A percentile compares a stretch with the other conserved stretches of the same genome.
These are phyloP conservation scores for Drosophila bifasciata DNA, from an alignment of 1,140 invertebrate genomes.

Conservation along the genomic window DNA sequence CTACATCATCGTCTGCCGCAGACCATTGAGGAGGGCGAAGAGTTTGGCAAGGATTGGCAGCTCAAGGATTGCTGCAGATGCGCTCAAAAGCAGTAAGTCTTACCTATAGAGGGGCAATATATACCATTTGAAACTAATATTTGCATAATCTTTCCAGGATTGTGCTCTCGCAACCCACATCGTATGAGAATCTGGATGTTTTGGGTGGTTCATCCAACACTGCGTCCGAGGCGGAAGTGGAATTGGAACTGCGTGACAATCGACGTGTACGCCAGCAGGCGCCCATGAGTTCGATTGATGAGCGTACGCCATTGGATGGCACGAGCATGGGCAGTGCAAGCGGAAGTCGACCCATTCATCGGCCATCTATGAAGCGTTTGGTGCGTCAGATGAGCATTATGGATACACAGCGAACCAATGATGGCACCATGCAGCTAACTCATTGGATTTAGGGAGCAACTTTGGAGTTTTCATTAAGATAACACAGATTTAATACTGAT, in stretches of 20 bases:
- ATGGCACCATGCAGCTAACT: constrained; percentile 92
- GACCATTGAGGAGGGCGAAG: constrained; percentile 93
- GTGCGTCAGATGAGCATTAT: constrained; percentile 90
- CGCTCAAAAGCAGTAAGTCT: constrained; percentile 86
- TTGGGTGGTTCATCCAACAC: constrained; percentile 84
- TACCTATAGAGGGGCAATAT: neutral
- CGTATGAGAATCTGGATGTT: constrained; percentile 87
- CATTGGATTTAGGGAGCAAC: constrained; percentile 90
- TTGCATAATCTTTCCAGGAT: constrained; percentile 30
- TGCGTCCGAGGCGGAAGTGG: constrained; percentile 65
- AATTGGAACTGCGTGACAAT: constrained; percentile 61
- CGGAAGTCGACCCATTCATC: constrained; percentile 63
- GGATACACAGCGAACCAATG: constrained; percentile 90
- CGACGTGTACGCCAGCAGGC: constrained; percentile 37
- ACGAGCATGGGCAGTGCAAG: constrained; percentile 15
- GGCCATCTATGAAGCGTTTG: constrained; percentile 87
- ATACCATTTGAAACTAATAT: neutral
- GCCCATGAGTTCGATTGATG: constrained; percentile 46
- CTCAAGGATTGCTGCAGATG: constrained; percentile 89
- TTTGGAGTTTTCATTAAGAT: neutral
- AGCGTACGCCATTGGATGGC: constrained; percentile 84
- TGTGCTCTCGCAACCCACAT: constrained; percentile 80
- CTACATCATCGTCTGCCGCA: constrained; percentile 91
- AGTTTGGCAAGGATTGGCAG: constrained; percentile 93
- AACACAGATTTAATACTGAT: too few relatives aligned